Base-by-base conservation (phyloP, 2,797 vertebrate species). In the Eulemur rubriventer region DNA sequence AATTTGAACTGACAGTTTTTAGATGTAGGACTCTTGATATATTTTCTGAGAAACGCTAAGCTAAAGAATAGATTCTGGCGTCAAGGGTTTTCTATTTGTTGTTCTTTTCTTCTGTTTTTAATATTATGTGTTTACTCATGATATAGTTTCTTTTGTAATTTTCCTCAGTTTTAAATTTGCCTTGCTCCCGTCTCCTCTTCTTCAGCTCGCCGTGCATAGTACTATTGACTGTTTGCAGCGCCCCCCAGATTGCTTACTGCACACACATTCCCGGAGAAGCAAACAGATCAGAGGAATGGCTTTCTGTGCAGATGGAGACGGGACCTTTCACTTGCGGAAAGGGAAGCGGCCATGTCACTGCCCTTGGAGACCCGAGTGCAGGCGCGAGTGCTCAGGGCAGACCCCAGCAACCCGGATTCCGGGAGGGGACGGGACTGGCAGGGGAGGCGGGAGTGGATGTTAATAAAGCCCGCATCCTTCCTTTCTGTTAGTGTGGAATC, bases 31-130 rank as follows among this genome's bases (percentile, higher is more conserved):
- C 28, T 63, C 33, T 38, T n/a, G 70, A 28, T 48, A 9, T 46
- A 22, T 80, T 59, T 48, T 90, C 57, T 72, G 41, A 87, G 69
- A 43, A 76, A 16, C 13, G 35, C 22, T 12, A 67, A 2, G 48
- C 41, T 84, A 30, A 79, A 70, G 57, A 63, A 7, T 13, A 59
- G 50, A 48, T 70, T 78, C 67, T 69, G 50, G 7, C 84, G n/a
- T 63, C 70, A 57, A 91, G 17, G n/a, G 41, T 7, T 81, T 67
- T 38, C 57, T 72, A 55, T 65, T 92, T 92, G 33, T n/a, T 63
- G 41, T 18, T 57, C 41, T 65, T 24, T 55, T 72, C 50, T 61
- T 96, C 95, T 79, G 46, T 87, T 94, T 89, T 80, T 38, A 86
- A 67, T 79, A 81, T n/a, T 65, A 16, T 12, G 4, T 20, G 59